These are phyloP conservation scores for Noctua janthe DNA, from an alignment of 2,888 invertebrate species.

Conservation along the genomic window DNA sequence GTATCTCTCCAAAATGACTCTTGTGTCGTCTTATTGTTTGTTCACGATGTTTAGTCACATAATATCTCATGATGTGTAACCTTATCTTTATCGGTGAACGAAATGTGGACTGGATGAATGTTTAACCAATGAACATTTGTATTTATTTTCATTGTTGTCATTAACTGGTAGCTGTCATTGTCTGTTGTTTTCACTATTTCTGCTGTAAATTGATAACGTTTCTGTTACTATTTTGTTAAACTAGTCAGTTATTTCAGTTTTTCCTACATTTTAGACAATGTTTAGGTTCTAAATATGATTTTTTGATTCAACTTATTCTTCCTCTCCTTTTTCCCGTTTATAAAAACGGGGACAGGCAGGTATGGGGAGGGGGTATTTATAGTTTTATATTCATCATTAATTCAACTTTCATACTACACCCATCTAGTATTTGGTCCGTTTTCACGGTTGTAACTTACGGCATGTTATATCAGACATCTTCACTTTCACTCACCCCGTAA, in stretches of 20 bases:
- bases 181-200: conserved; percentile 25
- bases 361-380: neutral
- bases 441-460: neutral
- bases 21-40: conserved; percentile 14
- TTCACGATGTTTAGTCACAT: neutral
- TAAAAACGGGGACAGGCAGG: no score
- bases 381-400: neutral
- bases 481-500: conserved; percentile 11
- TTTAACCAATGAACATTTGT: conserved; percentile 19
- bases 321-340: neutral
- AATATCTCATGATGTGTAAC: conserved; percentile 9
- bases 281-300: neutral
- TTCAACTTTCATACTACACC: no score
- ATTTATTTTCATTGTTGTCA: conserved; percentile 16
- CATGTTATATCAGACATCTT: neutral
- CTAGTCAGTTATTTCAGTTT: neutral
- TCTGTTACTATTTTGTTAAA: neutral
- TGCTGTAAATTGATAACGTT: conserved; percentile 4
- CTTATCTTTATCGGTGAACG: conserved; percentile 21
- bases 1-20: neutral
- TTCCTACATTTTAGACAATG: neutral
- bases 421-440: neutral
- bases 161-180: conserved; percentile 8
- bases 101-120: conserved; percentile 15
- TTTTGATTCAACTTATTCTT: neutral